phyloP scores from a whole-genome alignment of 2,888 invertebrate species.

The Chloroclystis v-ata region DNA sequence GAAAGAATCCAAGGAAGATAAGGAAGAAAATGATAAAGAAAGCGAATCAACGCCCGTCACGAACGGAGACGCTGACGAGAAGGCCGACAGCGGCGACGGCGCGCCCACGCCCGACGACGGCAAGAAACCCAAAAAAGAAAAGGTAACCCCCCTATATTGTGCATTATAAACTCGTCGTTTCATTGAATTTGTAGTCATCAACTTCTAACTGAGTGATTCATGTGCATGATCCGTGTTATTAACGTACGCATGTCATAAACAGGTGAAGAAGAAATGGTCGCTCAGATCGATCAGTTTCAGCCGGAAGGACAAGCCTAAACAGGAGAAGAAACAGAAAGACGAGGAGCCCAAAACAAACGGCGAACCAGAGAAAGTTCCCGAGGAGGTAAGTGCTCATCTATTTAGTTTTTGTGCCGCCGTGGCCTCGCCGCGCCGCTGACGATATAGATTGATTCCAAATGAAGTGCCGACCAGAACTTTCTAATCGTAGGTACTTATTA shows the following conservation, averaged over 20 bases:
- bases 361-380: conserved; percentile 80
- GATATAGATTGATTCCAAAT: conserved; percentile 20
- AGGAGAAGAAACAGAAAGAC: conserved; percentile 81
- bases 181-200: neutral
- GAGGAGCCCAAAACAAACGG: conserved; percentile 78
- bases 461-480: conserved; percentile 44
- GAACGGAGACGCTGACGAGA: conserved; percentile 66
- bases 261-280: conserved; percentile 93
- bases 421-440: conserved; percentile 1
- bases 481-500: conserved; percentile 34
- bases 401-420: conserved; percentile 13
- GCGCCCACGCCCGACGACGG: conserved; percentile 62
- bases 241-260: conserved; percentile 49
- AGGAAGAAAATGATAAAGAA: conserved; percentile 53
- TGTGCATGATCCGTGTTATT: conserved; percentile 43
- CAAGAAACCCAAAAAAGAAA: conserved; percentile 83
- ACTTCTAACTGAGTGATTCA: conserved; percentile 9
- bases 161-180: too few relatives aligned
- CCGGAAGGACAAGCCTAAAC: conserved; percentile 91
- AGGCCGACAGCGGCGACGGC: conserved; percentile 61
- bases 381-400: conserved; percentile 76
- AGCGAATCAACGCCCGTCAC: conserved; percentile 51
- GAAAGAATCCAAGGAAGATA: conserved; percentile 73
- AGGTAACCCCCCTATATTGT: conserved; percentile 58
- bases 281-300: conserved; percentile 92